Evolutionary conservation across 2,888 invertebrate genomes (phyloP).

Genomic region (Diaperis boleti): DNA sequence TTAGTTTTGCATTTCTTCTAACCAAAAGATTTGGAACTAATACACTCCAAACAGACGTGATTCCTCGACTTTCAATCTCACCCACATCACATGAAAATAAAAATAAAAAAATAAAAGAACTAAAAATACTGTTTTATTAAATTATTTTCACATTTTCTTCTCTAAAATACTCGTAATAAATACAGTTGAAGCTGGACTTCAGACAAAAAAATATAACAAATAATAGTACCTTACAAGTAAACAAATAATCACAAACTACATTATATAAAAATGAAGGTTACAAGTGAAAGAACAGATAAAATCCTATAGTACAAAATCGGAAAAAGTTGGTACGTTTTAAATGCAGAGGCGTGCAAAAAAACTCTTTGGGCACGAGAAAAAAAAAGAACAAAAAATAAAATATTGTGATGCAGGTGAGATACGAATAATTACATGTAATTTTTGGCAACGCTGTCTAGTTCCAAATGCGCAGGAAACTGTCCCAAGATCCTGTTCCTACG

Average conservation of each 20-base stretch:
- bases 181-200: constrained; percentile 18
- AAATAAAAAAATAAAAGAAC: constrained; percentile 46
- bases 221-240: constrained; percentile 48
- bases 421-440: constrained; percentile 42
- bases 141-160: constrained; percentile 45
- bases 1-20: constrained; percentile 55
- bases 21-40: constrained; percentile 51
- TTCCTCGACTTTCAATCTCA: constrained; percentile 50
- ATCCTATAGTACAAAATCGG: constrained; percentile 32
- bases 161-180: constrained; percentile 39
- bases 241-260: constrained; percentile 41
- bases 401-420: constrained; percentile 61
- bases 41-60: constrained; percentile 42
- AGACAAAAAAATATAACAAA: constrained; percentile 35
- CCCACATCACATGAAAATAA: constrained; percentile 53
- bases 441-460: constrained; percentile 73
- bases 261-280: constrained; percentile 33
- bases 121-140: constrained; percentile 53
- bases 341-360: constrained; percentile 23
- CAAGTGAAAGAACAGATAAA: constrained; percentile 37
- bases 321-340: constrained; percentile 27
- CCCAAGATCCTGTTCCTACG: constrained; percentile 99
- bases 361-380: constrained; percentile 33
- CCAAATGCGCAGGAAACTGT: constrained; percentile 99
- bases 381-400: constrained; percentile 21